Evolutionary conservation across 2,113 vertebrate genomes (phyloP).

Genomic region (Austrofundulus limnaeus): DNA sequence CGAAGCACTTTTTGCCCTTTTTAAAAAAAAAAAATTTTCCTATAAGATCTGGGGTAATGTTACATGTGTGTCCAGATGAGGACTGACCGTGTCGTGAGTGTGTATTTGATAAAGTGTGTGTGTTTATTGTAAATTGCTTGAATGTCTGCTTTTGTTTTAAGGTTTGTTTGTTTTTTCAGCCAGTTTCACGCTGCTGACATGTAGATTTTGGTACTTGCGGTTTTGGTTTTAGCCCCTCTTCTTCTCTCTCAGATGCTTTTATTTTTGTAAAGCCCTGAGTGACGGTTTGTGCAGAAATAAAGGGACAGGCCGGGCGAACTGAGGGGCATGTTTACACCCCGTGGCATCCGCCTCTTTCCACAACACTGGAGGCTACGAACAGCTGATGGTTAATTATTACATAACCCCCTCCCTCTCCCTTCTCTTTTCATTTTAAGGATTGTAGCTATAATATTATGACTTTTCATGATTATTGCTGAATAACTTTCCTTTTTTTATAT

Average conservation of each 20-base stretch:
- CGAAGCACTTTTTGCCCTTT: slow-evolving; percentile 64
- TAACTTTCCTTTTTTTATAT: slow-evolving; percentile 53
- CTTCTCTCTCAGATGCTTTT: not conserved
- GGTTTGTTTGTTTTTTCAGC: not conserved
- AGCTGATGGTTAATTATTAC: slow-evolving; percentile 60
- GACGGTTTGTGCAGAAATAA: slow-evolving; percentile 24
- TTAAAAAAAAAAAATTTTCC: no score
- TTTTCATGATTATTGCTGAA: slow-evolving; percentile 43
- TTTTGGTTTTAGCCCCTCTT: slow-evolving; percentile 6
- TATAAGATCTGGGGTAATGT: slow-evolving; percentile 31
- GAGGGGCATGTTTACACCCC: slow-evolving; percentile 59
- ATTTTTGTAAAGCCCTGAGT: slow-evolving; percentile 26
- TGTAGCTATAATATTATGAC: slow-evolving; percentile 36
- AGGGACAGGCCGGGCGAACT: slow-evolving; percentile 4
- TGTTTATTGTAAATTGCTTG: slow-evolving; percentile 56
- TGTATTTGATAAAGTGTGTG: slow-evolving; percentile 22
- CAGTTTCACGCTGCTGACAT: slow-evolving; percentile 7
- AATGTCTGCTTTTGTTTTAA: slow-evolving; percentile 58
- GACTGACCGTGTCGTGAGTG: slow-evolving; percentile 37
- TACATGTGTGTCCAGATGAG: slow-evolving; percentile 22
- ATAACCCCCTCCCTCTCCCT: slow-evolving; percentile 10
- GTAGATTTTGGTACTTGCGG: slow-evolving; percentile 44
- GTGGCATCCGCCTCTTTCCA: slow-evolving; percentile 51
- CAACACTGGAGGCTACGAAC: slow-evolving; percentile 57
- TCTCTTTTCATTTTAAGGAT: not conserved